Base-by-base conservation (phyloP, 2,888 invertebrate genomes). In the Drosophila pseudotakahashii region DNA sequence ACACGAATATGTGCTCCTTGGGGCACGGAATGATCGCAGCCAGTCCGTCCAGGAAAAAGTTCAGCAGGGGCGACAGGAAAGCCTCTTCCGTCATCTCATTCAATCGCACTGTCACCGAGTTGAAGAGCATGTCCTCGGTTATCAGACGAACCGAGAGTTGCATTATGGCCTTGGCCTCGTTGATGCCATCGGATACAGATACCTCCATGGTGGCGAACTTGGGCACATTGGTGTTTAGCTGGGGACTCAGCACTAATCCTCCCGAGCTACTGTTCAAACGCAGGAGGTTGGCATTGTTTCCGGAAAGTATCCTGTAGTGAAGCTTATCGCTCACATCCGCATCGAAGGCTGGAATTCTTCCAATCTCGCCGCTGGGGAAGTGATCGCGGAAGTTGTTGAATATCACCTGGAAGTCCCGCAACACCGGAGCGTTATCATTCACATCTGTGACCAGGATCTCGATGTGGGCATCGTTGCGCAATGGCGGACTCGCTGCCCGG, bases 311-410 rank as follows among this genome's bases (percentile, higher is more conserved):
- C 36, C 95, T 94, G 92, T 97, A 99, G 67, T 94, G 94, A 0
- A 94, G 93, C 90, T 94, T 95, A 90, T 98, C 98, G 6, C 96
- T 96, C 32, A 98, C 97, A 92, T 99, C 99, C 11, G 98, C 98
- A 92, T 99, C 99, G 88, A 95, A 95, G 0, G 98, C 99, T 0
- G 99, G 99, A 36, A 99, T 96, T 62, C 95, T 94, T 0, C 98
- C 98, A 84, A 99, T 97, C 0, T 97, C 95, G 0, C 96, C 96
- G n/a, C 96, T 95, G 0, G 98, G 98, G 90, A 99, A 99, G 88
- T 97, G 96, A 85, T 98, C 97, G 78, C 96, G 96, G 91, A 96
- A 99, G 89, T 99, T 99, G 92, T 99, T 99, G 92, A 99, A 98
- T 54, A 99, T 96, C 0, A 99, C 95, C 87, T 96, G 95, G 89